A percentile compares a stretch with the other conserved stretches of the same genome.
Evolutionary conservation across 1,140 invertebrate genomes (phyloP).

Genomic region (Caenorhabditis inopinata): DNA sequence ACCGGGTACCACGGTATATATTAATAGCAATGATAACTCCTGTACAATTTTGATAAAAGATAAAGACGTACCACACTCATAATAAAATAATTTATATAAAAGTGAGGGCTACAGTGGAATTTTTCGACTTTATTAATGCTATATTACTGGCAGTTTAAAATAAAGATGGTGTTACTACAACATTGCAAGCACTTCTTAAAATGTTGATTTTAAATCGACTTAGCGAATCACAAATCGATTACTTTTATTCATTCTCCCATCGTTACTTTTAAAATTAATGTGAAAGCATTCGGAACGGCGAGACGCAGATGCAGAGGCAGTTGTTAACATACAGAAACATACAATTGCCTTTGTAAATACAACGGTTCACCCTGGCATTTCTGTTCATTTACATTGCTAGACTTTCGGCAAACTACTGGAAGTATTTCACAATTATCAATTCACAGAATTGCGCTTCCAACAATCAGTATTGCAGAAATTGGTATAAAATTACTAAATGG

Average conservation of each 20-base stretch:
- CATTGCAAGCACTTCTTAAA: too few relatives aligned
- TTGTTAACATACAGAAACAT: slow-evolving; percentile 6
- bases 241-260: neutral
- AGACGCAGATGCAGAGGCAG: neutral
- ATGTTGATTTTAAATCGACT: too few relatives aligned
- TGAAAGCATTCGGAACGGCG: neutral
- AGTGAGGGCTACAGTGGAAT: too few relatives aligned
- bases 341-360: slow-evolving; percentile 22
- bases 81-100: too few relatives aligned
- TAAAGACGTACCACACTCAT: too few relatives aligned
- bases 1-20: too few relatives aligned
- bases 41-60: too few relatives aligned
- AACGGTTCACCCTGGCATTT: neutral
- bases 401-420: neutral
- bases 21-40: too few relatives aligned
- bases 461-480: neutral
- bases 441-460: neutral
- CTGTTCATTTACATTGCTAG: neutral
- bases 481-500: slow-evolving; percentile 8
- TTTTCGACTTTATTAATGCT: too few relatives aligned
- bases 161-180: too few relatives aligned
- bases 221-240: neutral
- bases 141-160: too few relatives aligned
- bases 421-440: neutral
- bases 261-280: neutral